A percentile compares a stretch with the other conserved stretches of the same genome.
Conservation (phyloP, 2,888 invertebrate genomes). For the Chrysolina oricalcia region DNA sequence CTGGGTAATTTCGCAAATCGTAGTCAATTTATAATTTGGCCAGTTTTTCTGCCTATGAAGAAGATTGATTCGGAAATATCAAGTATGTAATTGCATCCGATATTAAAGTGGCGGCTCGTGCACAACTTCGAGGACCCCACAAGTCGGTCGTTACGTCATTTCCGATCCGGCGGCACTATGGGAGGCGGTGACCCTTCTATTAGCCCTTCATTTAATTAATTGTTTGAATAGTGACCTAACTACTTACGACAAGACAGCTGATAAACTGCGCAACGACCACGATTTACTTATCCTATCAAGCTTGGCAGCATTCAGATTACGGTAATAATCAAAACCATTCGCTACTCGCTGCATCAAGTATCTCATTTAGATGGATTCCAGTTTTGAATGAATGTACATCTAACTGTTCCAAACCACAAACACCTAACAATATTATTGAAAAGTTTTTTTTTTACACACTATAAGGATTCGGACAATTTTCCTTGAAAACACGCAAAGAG, state of each 20-base stretch:
- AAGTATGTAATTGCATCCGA: conserved; percentile 23
- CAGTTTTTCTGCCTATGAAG: background rate
- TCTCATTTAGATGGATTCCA: background rate
- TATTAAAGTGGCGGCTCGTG: conserved; percentile 44
- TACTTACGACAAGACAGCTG: conserved; percentile 52
- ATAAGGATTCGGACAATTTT: too few relatives aligned
- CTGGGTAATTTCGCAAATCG: too few relatives aligned
- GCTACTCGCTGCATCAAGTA: background rate
- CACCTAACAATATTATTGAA: too few relatives aligned
- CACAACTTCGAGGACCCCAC: conserved; percentile 62
- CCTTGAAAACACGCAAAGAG: too few relatives aligned
- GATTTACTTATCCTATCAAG: conserved; percentile 49
- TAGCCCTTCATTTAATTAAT: conserved; percentile 60
- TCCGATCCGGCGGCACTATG: conserved; percentile 62
- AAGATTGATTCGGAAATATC: conserved; percentile 12
- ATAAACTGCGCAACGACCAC: conserved; percentile 48
- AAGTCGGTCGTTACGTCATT: conserved; percentile 66
- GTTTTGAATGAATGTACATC: too few relatives aligned
- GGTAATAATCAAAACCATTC: background rate
- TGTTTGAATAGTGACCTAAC: conserved; percentile 62
- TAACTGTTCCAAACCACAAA: too few relatives aligned
- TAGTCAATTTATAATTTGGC: background rate
- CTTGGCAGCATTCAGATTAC: conserved; percentile 1
- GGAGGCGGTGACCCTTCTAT: conserved; percentile 59
- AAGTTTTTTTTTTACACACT: too few relatives aligned